Percentiles rank a stretch among this genome's conserved stretches.
phyloP scores from a whole-genome alignment of 2,113 vertebrate species.

The Osmerus eperlanus region DNA sequence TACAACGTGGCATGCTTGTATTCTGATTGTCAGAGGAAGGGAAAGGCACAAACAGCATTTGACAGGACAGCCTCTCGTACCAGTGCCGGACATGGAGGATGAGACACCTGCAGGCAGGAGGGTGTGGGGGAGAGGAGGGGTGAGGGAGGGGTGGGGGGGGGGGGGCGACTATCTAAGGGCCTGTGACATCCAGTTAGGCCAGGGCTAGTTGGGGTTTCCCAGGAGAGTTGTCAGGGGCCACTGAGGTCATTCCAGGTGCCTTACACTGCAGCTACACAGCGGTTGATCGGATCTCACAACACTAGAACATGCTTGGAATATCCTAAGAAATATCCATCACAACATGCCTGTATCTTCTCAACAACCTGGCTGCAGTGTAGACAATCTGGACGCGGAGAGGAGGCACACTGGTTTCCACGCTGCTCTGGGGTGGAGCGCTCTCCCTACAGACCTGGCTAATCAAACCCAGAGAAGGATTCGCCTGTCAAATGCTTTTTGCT shows the following conservation, averaged over 20 bases:
- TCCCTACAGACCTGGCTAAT: neutral
- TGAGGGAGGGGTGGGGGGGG: neutral
- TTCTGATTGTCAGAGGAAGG: neutral
- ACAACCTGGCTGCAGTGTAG: no score
- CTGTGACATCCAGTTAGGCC: no score
- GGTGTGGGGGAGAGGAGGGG: neutral
- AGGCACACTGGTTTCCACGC: conserved; percentile 39
- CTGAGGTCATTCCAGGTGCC: no score
- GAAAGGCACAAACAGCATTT: conserved; percentile 36
- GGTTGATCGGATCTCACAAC: no score
- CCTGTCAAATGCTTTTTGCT: conserved; percentile 49
- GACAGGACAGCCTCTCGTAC: conserved; percentile 20
- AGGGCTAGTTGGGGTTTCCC: no score
- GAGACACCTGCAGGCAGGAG: neutral
- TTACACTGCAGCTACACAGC: no score
- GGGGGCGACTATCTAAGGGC: no score
- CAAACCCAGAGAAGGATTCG: neutral
- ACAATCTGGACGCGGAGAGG: conserved; percentile 25
- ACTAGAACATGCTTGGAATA: no score
- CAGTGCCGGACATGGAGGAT: neutral
- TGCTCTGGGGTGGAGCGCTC: neutral
- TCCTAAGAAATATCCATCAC: no score
- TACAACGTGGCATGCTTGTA: neutral
- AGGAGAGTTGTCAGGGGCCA: no score
- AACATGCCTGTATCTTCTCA: no score